These are phyloP conservation scores for Diorhabda carinulata DNA, from an alignment of 1,140 invertebrate species.

Conservation along the genomic window DNA sequence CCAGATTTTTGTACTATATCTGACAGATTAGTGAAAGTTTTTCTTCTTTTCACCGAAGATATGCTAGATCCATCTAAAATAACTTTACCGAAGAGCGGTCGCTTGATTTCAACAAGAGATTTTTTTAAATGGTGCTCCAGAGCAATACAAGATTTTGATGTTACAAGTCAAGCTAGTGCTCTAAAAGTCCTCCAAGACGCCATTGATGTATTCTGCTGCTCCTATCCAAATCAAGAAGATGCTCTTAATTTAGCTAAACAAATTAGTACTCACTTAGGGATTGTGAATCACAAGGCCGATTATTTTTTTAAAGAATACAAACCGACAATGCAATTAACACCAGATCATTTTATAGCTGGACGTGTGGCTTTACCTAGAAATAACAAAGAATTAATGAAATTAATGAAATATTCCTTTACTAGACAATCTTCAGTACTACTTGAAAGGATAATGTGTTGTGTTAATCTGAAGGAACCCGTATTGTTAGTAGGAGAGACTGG, in stretches of 20 bases:
- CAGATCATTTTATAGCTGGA: conserved; percentile 33
- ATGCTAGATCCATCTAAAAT: conserved; percentile 51
- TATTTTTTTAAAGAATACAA: conserved; percentile 77
- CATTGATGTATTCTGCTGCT: conserved; percentile 85
- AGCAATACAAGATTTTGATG: conserved; percentile 69
- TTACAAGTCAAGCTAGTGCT: conserved; percentile 68
- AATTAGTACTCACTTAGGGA: conserved; percentile 77
- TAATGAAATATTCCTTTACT: conserved; percentile 74
- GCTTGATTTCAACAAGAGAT: conserved; percentile 79
- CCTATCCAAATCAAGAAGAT: conserved; percentile 59
- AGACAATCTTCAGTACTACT: conserved; percentile 73
- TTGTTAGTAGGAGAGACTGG: conserved; percentile 97
- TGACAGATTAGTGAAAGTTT: conserved; percentile 77
- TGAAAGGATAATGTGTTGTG: conserved; percentile 81
- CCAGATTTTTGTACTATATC: conserved; percentile 70
- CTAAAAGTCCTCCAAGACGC: conserved; percentile 84
- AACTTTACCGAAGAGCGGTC: conserved; percentile 49
- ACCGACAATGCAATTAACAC: conserved; percentile 61
- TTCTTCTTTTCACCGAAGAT: conserved; percentile 72
- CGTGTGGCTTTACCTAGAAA: conserved; percentile 35
- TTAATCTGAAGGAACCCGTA: conserved; percentile 83
- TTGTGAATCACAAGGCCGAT: conserved; percentile 77
- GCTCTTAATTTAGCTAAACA: conserved; percentile 65
- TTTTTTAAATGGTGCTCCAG: conserved; percentile 89
- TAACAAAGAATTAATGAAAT: conserved; percentile 48